Percentiles rank a stretch among this genome's conserved stretches.
Conservation (phyloP, 2,888 invertebrate species). For the Chloroclysta siterata region DNA sequence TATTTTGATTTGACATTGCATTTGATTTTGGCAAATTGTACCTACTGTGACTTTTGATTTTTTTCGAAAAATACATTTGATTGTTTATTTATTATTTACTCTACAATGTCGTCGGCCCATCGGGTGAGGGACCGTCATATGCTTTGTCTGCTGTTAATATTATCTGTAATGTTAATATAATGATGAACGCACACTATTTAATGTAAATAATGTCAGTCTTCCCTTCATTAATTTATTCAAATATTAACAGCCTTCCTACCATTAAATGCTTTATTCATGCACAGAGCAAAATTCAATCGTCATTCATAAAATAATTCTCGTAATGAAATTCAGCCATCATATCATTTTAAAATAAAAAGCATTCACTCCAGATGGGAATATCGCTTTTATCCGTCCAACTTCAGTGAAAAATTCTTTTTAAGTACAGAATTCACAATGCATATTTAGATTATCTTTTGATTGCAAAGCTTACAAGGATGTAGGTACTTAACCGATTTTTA, state of each 20-base stretch:
- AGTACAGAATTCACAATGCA: slow-evolving; percentile 1
- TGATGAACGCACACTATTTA: not conserved
- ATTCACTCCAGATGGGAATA: slow-evolving; percentile 17
- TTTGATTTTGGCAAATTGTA: too few relatives aligned
- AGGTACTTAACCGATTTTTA: too few relatives aligned
- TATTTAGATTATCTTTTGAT: not conserved
- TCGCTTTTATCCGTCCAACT: slow-evolving; percentile 12
- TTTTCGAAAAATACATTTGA: too few relatives aligned
- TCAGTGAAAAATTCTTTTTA: slow-evolving; percentile 19
- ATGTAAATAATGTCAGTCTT: not conserved
- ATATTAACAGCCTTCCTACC: not conserved
- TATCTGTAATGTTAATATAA: too few relatives aligned
- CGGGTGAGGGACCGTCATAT: too few relatives aligned
- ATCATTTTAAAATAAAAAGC: slow-evolving; percentile 19
- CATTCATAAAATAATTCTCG: slow-evolving; percentile 13
- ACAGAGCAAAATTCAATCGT: slow-evolving; percentile 14
- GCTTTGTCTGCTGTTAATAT: too few relatives aligned
- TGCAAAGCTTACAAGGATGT: not conserved
- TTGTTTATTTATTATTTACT: too few relatives aligned
- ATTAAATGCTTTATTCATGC: slow-evolving; percentile 1
- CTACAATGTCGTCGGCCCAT: too few relatives aligned
- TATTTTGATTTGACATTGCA: too few relatives aligned
- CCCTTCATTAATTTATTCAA: slow-evolving; percentile 1
- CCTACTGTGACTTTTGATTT: too few relatives aligned
- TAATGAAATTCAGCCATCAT: slow-evolving; percentile 24